Percentiles rank a stretch among this genome's conserved stretches.
Conservation (phyloP, 2,888 invertebrate genomes). For the Pyrrhia umbra region DNA sequence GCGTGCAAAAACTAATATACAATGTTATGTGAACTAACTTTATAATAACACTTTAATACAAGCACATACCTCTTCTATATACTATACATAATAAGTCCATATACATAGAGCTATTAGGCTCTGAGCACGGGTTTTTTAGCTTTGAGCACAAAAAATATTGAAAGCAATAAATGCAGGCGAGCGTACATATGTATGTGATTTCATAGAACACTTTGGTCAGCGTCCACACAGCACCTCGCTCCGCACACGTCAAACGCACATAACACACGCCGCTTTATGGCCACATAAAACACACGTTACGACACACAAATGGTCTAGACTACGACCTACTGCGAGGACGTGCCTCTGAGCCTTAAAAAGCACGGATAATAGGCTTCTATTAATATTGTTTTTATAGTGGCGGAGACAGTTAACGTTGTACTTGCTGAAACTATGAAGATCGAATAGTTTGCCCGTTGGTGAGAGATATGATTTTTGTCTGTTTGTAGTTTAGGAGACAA, state of each 20-base stretch:
- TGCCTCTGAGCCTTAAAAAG: neutral
- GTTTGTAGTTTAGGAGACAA: too few species aligned
- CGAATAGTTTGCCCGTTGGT: neutral
- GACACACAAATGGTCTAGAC: conserved; percentile 28
- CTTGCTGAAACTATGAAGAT: neutral
- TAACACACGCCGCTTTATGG: conserved; percentile 26
- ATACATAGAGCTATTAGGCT: too few species aligned
- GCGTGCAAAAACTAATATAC: too few species aligned
- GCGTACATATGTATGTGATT: neutral
- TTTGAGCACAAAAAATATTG: neutral
- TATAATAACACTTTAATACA: too few species aligned
- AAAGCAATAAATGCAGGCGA: neutral
- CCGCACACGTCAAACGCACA: conserved; percentile 9
- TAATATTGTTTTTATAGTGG: conserved; percentile 20
- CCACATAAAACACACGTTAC: conserved; percentile 20
- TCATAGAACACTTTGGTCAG: neutral
- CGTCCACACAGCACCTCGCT: neutral
- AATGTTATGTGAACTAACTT: too few species aligned
- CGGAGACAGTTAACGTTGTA: neutral
- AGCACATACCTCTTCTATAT: too few species aligned
- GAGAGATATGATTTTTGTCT: too few species aligned
- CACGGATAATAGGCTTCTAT: conserved; percentile 16
- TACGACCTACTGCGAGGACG: conserved; percentile 1
- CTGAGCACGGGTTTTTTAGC: too few species aligned
- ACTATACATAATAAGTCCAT: too few species aligned